Conservation (phyloP, 2,113 vertebrate species). For the Lagopus muta region DNA sequence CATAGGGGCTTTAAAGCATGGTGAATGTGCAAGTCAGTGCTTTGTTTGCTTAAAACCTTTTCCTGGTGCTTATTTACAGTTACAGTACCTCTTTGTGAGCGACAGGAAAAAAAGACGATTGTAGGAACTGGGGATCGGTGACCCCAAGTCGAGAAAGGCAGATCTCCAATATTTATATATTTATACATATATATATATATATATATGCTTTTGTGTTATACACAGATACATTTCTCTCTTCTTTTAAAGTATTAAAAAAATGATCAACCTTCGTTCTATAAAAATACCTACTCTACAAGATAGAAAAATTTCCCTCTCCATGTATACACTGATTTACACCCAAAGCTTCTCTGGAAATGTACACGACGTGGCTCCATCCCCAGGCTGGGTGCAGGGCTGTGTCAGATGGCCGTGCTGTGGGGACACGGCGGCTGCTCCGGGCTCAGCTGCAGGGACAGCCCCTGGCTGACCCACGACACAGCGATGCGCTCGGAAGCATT, state of each 20-base stretch:
- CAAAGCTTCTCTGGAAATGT: conserved; percentile 80
- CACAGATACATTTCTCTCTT: conserved; percentile 85
- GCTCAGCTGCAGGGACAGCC: too few relatives aligned
- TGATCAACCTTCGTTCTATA: conserved; percentile 84
- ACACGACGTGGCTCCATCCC: conserved; percentile 75
- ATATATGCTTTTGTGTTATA: conserved; percentile 72
- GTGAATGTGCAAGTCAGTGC: conserved; percentile 65
- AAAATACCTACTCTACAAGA: conserved; percentile 88
- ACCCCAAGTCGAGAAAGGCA: conserved; percentile 73
- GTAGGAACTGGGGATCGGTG: conserved; percentile 4
- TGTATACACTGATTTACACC: conserved; percentile 85
- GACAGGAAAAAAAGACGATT: conserved; percentile 36
- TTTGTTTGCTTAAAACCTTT: conserved; percentile 51
- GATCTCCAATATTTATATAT: conserved; percentile 78
- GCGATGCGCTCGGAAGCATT: not conserved
- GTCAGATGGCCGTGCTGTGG: not conserved
- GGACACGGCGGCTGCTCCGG: not conserved
- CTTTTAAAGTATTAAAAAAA: conserved; percentile 84
- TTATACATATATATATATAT: conserved; percentile 76
- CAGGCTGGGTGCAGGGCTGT: not conserved
- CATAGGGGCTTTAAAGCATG: conserved; percentile 51
- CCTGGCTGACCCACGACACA: too few relatives aligned
- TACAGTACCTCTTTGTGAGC: conserved; percentile 68
- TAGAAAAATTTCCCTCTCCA: conserved; percentile 84
- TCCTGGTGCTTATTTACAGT: conserved; percentile 68